phyloP scores from a whole-genome alignment of 2,113 vertebrate species.

The Melospiza melodia region DNA sequence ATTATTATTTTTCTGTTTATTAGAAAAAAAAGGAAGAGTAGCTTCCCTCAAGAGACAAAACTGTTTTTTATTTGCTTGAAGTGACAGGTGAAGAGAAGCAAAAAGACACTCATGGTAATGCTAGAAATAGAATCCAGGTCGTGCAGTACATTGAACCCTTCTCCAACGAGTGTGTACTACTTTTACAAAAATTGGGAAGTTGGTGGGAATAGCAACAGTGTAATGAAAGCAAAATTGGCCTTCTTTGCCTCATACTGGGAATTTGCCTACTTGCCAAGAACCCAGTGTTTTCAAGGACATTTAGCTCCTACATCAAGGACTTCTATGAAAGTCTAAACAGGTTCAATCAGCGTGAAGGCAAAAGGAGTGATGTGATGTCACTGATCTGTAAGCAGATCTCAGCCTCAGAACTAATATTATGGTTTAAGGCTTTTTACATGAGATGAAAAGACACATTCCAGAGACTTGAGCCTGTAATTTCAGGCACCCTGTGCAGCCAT shows the following conservation, averaged over 20 bases:
- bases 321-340: conserved; percentile 57
- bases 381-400: conserved; percentile 62
- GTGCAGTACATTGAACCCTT: conserved; percentile 15
- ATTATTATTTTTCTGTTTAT: neutral
- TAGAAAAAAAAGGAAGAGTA: neutral
- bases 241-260: conserved; percentile 60
- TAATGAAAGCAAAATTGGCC: conserved; percentile 60
- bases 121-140: conserved; percentile 65
- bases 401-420: conserved; percentile 57
- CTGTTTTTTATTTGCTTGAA: conserved; percentile 15
- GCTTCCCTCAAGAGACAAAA: neutral
- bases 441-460: conserved; percentile 35
- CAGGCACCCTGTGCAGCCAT: neutral
- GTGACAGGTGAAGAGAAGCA: neutral
- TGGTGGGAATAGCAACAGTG: conserved; percentile 62
- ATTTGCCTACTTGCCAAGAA: conserved; percentile 69
- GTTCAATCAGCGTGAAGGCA: conserved; percentile 50
- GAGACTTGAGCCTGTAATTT: neutral
- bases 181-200: conserved; percentile 62
- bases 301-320: conserved; percentile 50
- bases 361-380: conserved; percentile 38
- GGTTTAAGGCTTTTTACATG: conserved; percentile 28
- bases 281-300: conserved; percentile 58
- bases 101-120: neutral
- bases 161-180: conserved; percentile 30